Conservation (phyloP, 2,888 invertebrate species). For the Suillia variegata region DNA sequence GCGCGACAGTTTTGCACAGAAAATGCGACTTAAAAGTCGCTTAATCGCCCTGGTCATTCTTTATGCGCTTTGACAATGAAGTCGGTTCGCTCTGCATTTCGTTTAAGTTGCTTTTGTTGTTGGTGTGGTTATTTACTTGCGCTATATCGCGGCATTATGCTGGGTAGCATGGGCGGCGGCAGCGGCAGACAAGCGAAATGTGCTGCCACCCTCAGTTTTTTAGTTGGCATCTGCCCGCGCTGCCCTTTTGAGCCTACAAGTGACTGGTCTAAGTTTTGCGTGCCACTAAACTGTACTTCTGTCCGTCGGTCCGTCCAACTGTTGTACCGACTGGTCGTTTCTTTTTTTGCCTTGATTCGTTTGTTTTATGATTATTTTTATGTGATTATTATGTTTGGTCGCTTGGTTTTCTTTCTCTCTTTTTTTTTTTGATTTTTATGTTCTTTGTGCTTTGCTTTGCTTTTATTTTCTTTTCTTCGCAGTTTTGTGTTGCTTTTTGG, state of each 20-base stretch:
- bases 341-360: background rate
- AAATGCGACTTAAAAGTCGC: conserved; percentile 14
- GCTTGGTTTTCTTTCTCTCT: background rate
- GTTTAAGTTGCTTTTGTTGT: background rate
- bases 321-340: background rate
- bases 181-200: background rate
- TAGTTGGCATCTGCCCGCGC: too few relatives aligned
- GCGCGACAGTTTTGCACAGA: conserved; percentile 17
- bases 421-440: too few relatives aligned
- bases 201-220: background rate
- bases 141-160: background rate
- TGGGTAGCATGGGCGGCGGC: background rate
- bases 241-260: too few relatives aligned
- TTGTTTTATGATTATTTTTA: conserved; percentile 12
- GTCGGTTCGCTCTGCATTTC: conserved; percentile 12
- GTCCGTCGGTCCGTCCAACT: background rate
- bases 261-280: too few relatives aligned
- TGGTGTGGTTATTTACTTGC: background rate
- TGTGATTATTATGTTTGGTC: conserved; percentile 16
- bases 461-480: too few relatives aligned
- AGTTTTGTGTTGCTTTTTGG: too few relatives aligned
- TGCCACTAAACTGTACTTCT: background rate
- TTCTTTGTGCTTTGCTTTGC: conserved; percentile 7
- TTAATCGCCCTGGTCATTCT: conserved; percentile 21
- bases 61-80: conserved; percentile 24